These are phyloP conservation scores for Arvicanthis niloticus DNA, from an alignment of 2,113 vertebrate genomes.

Conservation along the genomic window DNA sequence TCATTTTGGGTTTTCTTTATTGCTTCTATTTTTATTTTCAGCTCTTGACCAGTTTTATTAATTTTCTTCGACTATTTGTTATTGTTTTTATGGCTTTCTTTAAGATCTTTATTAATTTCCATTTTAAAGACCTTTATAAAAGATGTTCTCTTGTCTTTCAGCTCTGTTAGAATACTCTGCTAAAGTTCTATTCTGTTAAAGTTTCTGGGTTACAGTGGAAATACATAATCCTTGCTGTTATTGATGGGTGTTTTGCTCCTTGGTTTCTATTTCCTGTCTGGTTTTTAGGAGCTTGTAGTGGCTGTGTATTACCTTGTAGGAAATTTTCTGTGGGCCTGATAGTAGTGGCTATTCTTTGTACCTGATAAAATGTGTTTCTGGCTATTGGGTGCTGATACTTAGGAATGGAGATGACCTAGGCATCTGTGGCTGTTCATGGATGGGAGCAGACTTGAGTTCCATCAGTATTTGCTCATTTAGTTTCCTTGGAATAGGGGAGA, in stretches of 20 bases:
- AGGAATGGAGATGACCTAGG: not conserved
- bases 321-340: not conserved
- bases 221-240: not conserved
- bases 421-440: not conserved
- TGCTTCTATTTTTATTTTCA: not conserved
- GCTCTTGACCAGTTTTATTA: not conserved
- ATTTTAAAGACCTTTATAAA: not conserved
- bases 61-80: not conserved
- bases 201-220: not conserved
- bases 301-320: not conserved
- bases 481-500: not conserved
- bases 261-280: not conserved
- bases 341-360: not conserved
- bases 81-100: not conserved
- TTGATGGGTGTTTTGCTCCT: not conserved
- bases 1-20: not conserved
- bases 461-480: not conserved
- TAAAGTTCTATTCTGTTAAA: not conserved
- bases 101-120: not conserved
- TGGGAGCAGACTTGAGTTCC: not conserved
- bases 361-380: not conserved
- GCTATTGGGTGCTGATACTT: not conserved
- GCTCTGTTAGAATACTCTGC: not conserved
- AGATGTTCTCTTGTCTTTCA: not conserved
- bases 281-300: not conserved